Evolutionary conservation across 2,888 invertebrate species (phyloP), one percentile per base, ranked within the genome.

Genomic region (Polietes domitor): DNA sequence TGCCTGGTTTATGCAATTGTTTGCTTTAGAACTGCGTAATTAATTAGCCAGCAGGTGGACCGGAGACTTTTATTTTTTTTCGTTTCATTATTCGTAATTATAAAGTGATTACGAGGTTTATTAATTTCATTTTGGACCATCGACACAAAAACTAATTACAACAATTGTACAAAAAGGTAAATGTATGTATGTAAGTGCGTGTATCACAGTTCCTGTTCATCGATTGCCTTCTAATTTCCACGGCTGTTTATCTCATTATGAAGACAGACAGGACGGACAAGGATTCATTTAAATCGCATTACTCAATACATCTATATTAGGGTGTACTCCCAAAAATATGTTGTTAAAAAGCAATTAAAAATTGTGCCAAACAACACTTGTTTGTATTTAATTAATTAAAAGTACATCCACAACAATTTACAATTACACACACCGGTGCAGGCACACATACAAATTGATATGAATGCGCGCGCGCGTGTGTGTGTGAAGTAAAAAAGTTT

Each of bases 341-440:
- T 53, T 53, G 58, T 26, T 58, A 58, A 58, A 58, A 58, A 15
- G 7, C 58, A 58, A 58, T 58, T 58, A 58, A 58, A 58, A 12
- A 5, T 1, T 24, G 10, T 58, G 12, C 12, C 19, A 68, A 68
- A 17, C 68, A 68, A 68, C 68, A 68, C 43, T 68, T 68, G 68
- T 43, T 58, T 10, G 58, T 26, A 58, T 47, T 47, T 61, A 65
- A 41, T 65, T 65, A 65, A 65, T 68, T 68, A 68, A 68, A 65
- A 43, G 24, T 41, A 43, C 21, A 68, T 24, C 10, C 24, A 58
- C 37, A 68, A 68, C 12, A 37, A 15, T 68, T 43, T 19, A 15
- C 65, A 17, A 37, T 37, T 65, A 58, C 61, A 61, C 28, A 61
- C 61, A 61, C 61, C 28, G 32, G 58, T 26, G 26, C 5, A 53